Conservation (phyloP, 2,113 vertebrate species). For the Peucedramus taeniatus region DNA sequence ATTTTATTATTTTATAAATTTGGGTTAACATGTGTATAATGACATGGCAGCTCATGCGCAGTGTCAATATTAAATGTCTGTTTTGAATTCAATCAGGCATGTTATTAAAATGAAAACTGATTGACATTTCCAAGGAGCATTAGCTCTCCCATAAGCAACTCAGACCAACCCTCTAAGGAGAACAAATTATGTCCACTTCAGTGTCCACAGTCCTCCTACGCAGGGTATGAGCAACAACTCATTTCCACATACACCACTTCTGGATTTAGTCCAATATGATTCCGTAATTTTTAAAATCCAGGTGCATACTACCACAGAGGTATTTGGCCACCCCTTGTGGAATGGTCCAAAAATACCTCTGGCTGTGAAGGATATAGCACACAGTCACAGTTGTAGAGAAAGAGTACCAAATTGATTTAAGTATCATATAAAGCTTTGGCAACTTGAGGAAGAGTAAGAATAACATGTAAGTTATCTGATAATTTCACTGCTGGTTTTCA, state of each 20-base stretch:
- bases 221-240: background rate
- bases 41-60: background rate
- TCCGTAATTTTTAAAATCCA: background rate
- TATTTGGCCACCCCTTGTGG: background rate
- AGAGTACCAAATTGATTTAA: background rate
- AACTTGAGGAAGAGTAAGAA: background rate
- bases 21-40: conserved; percentile 42
- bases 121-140: conserved; percentile 36
- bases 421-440: background rate
- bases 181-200: background rate
- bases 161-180: background rate
- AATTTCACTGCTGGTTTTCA: background rate
- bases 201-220: background rate
- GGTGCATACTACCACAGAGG: background rate
- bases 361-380: background rate
- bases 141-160: background rate
- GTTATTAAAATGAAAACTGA: conserved; percentile 62
- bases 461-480: background rate
- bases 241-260: background rate
- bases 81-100: conserved; percentile 43
- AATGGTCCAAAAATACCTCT: background rate
- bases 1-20: conserved; percentile 56
- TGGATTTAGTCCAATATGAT: background rate
- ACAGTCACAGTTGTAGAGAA: background rate
- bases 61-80: conserved; percentile 21